Base-by-base conservation (phyloP, 2,113 vertebrate genomes). In the Peromyscus maniculatus region DNA sequence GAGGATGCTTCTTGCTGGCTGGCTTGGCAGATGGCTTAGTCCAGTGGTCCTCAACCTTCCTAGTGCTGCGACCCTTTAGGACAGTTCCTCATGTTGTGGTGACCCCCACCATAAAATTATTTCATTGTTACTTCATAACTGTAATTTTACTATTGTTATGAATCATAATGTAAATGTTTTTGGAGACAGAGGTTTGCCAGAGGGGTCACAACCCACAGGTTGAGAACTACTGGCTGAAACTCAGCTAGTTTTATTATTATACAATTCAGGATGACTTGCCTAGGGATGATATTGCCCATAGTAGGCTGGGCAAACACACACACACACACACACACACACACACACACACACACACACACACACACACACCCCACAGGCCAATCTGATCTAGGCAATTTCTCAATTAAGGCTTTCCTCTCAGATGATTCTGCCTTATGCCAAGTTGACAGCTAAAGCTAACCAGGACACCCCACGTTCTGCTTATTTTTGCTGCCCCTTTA, bases 391-490 rank as follows among this genome's bases (percentile, higher is more conserved):
- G n/a, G 36, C n/a, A 84, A 28, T 83, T 62, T 57, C 36, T 83
- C 55, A 26, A 15, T 39, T n/a, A 59, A 83, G 57, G 78, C 33
- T 83, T 62, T 83, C 36, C 12, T 82, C 36, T 83, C 80, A 59
- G 55, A 62, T 39, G 36, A 39, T 15, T 39, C 52, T 39, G n/a
- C 55, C 36, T 24, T 83, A 39, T n/a, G 22, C 36, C 52, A 52
- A 52, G 52, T 28, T 83, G 80, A 28, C n/a, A 83, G 80, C 12
- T 59, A 59, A 24, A 39, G 80, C 12, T 59, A 59, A 24, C 15
- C 10, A 59, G 1, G 36, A 39, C 4, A 13, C 33, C 5, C 24
- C 1, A 5, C 5, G 21, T 4, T 36, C 16, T 59, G 36, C 1
- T 72, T 19, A 12, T n/a, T 19, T 21, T 46, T 71, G n/a, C 7